phyloP scores from a whole-genome alignment of 2,888 invertebrate species.

The Ellobium chinense region DNA sequence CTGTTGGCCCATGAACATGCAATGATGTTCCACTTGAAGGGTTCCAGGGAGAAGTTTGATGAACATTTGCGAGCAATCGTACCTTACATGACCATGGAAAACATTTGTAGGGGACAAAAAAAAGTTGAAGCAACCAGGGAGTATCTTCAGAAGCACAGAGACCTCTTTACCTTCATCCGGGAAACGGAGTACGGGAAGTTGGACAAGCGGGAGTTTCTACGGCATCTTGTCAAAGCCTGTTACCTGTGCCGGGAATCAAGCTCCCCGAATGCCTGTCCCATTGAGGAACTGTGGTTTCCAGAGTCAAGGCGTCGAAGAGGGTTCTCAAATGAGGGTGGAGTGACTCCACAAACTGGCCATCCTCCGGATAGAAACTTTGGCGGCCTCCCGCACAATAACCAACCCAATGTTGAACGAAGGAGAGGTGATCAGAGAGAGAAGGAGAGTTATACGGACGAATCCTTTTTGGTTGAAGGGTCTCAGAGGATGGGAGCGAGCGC shows the following conservation, averaged over 20 bases:
- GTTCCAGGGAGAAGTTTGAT: background rate
- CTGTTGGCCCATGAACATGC: background rate
- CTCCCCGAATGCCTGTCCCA: background rate
- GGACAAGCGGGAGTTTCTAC: background rate
- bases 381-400: too few species aligned
- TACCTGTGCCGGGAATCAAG: background rate
- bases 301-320: too few species aligned
- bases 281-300: conserved; percentile 2
- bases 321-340: too few species aligned
- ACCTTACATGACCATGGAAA: too few species aligned
- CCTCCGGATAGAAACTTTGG: too few species aligned
- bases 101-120: too few species aligned
- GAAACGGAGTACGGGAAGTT: background rate
- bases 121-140: background rate
- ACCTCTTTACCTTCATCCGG: background rate
- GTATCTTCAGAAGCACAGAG: background rate
- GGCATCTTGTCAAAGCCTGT: conserved; percentile 10
- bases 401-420: too few species aligned
- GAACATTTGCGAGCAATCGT: background rate
- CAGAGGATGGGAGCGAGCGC: too few species aligned
- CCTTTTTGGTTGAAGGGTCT: too few species aligned
- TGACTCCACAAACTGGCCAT: too few species aligned
- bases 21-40: background rate
- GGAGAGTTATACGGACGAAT: too few species aligned
- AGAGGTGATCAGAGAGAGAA: too few species aligned